Evolutionary conservation across 2,797 vertebrate genomes (phyloP), one percentile per base, ranked within the genome.

Genomic region (Synanceia verrucosa): DNA sequence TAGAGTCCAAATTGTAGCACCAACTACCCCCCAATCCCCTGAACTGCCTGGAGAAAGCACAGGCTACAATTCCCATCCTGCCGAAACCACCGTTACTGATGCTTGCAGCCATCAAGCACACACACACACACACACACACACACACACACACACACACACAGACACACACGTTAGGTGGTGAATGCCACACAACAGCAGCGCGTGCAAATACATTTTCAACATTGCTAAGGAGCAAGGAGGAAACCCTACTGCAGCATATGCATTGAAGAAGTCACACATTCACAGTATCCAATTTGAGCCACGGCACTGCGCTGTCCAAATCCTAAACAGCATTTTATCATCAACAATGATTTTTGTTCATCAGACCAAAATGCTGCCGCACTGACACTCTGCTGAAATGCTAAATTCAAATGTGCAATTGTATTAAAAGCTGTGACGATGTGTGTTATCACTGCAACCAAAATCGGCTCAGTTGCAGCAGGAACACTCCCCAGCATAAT

Each of bases 1-100:
- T 89, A 50, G 89, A 92, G 81, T 91, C 75, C 83, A 86, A 90
- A 91, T 88, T 90, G 88, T 86, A 88, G 89, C 83, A 82, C 76
- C 81, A 59, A 79, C 87, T 74, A 73, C 77, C 76, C 89, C 75
- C 60, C 83, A 91, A 80, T 77, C 69, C 69, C 65, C 86, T 68
- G 62, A 73, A 80, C 84, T 81, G 79, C 57, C 77, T 51, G 67
- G 74, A 92, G 65, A 78, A 90, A 70, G 79, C 78, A 83, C 86
- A 69, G 67, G 81, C 88, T 71, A 60, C 46, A 66, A 79, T 82
- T 88, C 88, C 77, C 83, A 70, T 46, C 11, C 52, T 48, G 44
- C 47, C 23, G 10, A 77, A 43, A 70, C 59, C 37, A 31, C 72
- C 18, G 43, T 37, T 67, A 68, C 50, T 69, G 68, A 85, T 78